Base-by-base conservation (phyloP, 2,797 vertebrate species). In the Fratercula arctica region DNA sequence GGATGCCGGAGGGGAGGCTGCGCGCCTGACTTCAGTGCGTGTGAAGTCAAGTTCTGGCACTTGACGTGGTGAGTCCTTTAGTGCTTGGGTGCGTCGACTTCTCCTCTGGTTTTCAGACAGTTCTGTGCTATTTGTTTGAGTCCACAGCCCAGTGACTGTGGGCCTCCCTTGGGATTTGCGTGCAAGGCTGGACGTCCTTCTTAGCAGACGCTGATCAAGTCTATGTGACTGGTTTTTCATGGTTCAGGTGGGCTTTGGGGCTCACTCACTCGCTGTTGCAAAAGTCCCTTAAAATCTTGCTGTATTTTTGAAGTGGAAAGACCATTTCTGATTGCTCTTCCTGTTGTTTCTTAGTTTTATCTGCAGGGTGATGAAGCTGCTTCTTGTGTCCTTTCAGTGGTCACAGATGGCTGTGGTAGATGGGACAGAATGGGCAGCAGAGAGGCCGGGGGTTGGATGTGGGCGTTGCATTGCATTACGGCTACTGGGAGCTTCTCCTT, bases 151-250 rank as follows among this genome's bases (percentile, higher is more conserved):
- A 39, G 29, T 3, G 28, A 12, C 39, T 2, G 2, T 33, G 25
- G 64, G 10, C 33, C 20, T 57, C 50, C 0, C 0, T 6, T 50
- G 46, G 41, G 28, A 23, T 56, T 68, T 14, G 33, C 16, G 2
- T 12, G 18, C 20, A 43, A 26, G 25, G 17, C 78, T 53, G 23
- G 21, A 14, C 1, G 2, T 31, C 31, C 18, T 35, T 45, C 20
- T 72, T 37, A 37, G 48, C 23, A 37, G 25, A 23, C 3, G 3
- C 23, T 25, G 20, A 10, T 33, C 26, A 31, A 64, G 20, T 26
- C 19, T 16, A 5, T 16, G 39, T 20, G 54, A 63, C 37, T 43
- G 18, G 7, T 23, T 66, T 43, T 43, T 23, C 13, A 17, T 56
- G 54, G 6, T 43, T 82, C 48, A 31, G n/a, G 3, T 72, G 24